Conservation (phyloP, 2,113 vertebrate genomes). For the Vicugna pacos region DNA sequence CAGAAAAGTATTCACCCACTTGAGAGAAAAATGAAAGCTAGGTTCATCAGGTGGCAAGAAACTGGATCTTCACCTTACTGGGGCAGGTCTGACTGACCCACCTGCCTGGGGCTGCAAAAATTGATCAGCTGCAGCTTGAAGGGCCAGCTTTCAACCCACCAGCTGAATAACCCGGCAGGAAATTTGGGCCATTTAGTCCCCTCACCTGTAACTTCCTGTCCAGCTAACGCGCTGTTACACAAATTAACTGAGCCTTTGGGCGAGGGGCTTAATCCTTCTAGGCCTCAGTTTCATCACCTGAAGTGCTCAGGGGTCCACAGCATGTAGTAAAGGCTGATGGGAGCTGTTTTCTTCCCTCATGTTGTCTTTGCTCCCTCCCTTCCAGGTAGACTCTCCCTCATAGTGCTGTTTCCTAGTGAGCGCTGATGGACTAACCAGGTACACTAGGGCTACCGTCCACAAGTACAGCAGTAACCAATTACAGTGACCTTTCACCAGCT, state of each 20-base stretch:
- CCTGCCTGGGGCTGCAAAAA: neutral
- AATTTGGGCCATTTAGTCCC: neutral
- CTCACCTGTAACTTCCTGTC: neutral
- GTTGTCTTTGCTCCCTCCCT: neutral
- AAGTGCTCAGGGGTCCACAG: neutral
- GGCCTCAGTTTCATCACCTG: neutral
- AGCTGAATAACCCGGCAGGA: neutral
- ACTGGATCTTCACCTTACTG: neutral
- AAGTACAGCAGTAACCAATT: neutral
- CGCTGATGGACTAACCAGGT: neutral
- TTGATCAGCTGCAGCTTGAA: neutral
- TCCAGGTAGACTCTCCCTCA: neutral
- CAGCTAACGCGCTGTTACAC: neutral
- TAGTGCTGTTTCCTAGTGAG: neutral
- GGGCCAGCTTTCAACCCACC: neutral
- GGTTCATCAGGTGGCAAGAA: neutral
- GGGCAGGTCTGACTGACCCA: neutral
- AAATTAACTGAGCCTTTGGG: neutral
- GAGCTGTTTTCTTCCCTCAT: neutral
- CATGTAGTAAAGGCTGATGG: neutral
- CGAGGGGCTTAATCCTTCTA: neutral
- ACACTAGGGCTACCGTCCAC: neutral
- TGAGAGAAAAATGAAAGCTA: neutral
- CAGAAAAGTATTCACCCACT: neutral
- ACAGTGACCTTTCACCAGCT: neutral